Conservation (phyloP, 2,888 invertebrate genomes). For the Gryllus longicercus region DNA sequence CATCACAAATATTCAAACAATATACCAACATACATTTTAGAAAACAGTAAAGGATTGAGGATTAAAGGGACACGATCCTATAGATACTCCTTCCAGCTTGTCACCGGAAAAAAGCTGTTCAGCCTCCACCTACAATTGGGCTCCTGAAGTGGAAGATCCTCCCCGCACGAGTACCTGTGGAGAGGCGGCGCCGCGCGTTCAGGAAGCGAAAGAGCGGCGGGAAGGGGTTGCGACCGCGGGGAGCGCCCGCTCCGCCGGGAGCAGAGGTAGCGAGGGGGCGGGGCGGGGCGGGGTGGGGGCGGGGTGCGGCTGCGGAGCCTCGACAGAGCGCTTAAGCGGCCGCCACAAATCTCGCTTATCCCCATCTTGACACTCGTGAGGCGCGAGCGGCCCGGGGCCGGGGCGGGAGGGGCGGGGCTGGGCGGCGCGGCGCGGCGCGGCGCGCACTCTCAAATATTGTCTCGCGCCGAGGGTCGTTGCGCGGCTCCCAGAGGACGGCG, state of each 20-base stretch:
- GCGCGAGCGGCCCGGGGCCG: neutral
- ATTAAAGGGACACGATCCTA: too few species aligned
- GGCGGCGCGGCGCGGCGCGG: neutral
- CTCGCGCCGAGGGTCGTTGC: neutral
- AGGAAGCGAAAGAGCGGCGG: neutral
- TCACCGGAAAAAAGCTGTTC: too few species aligned
- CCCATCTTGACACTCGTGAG: constrained; percentile 17
- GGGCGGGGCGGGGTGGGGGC: neutral
- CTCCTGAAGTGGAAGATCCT: too few species aligned
- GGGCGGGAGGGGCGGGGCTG: neutral
- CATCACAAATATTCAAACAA: too few species aligned
- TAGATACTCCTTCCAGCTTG: too few species aligned
- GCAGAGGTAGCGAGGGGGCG: neutral
- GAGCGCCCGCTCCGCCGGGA: too few species aligned
- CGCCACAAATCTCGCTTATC: constrained; percentile 10
- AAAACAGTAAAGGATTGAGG: too few species aligned
- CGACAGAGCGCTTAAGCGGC: constrained; percentile 8
- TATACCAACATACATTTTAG: too few species aligned
- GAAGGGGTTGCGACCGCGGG: neutral
- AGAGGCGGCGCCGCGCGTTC: neutral
- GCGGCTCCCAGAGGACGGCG: too few species aligned
- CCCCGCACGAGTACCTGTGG: too few species aligned
- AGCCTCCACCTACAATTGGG: too few species aligned
- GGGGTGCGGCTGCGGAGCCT: neutral
- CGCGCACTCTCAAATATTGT: constrained; percentile 17